A percentile compares a stretch with the other conserved stretches of the same genome.
phyloP scores from a whole-genome alignment of 1,140 invertebrate genomes.

The Zaprionus inermis region DNA sequence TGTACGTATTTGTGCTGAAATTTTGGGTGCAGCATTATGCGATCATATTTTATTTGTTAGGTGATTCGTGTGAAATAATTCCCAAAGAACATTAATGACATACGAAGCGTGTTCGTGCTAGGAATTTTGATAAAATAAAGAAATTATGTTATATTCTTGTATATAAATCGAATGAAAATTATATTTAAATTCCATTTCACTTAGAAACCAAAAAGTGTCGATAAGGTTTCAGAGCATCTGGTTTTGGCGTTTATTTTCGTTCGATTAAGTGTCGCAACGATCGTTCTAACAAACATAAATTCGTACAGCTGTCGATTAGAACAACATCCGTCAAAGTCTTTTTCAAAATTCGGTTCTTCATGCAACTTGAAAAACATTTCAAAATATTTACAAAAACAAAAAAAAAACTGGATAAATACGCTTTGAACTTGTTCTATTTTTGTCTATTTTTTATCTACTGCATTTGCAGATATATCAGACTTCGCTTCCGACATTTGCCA shows the following conservation, averaged over 20 bases:
- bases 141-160: not conserved
- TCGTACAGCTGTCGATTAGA: constrained; percentile 37
- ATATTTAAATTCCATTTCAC: no score
- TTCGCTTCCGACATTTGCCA: constrained; percentile 36
- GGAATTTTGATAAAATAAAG: not conserved
- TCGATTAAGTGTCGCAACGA: constrained; percentile 26
- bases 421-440: constrained; percentile 53
- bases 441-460: constrained; percentile 32
- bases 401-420: constrained; percentile 32
- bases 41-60: not conserved
- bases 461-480: constrained; percentile 17
- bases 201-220: no score
- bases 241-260: not conserved
- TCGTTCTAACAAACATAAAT: constrained; percentile 23
- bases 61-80: not conserved
- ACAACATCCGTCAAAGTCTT: constrained; percentile 44
- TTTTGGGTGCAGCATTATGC: constrained; percentile 13
- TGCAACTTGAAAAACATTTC: constrained; percentile 39
- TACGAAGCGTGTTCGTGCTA: not conserved
- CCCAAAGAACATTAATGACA: not conserved
- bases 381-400: constrained; percentile 42
- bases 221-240: not conserved
- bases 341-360: constrained; percentile 14
- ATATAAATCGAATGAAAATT: no score
- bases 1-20: not conserved